Conservation (phyloP, 2,113 vertebrate genomes). For the Embiotoca jacksoni region DNA sequence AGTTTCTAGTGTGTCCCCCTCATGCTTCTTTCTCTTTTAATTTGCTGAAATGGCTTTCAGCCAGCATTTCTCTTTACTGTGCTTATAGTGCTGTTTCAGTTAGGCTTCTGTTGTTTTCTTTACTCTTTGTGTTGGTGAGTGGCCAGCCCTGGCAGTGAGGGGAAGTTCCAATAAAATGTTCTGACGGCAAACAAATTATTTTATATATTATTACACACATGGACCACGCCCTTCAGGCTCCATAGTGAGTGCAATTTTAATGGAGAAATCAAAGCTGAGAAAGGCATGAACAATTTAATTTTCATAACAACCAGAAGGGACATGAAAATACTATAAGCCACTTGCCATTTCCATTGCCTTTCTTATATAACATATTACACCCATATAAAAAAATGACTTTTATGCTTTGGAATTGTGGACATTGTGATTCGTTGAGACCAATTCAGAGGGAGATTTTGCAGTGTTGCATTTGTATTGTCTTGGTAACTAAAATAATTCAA, state of each 20-base stretch:
- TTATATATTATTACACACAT: slow-evolving; percentile 24
- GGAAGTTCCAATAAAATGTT: slow-evolving; percentile 37
- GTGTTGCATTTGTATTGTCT: too few relatives aligned
- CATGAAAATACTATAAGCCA: background rate
- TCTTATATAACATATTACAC: slow-evolving; percentile 1
- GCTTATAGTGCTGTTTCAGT: slow-evolving; percentile 12
- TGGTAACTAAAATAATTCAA: too few relatives aligned
- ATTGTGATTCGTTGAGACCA: too few relatives aligned
- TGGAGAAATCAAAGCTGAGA: slow-evolving; percentile 14
- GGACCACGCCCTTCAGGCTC: slow-evolving; percentile 11
- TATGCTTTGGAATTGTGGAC: background rate
- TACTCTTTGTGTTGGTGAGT: slow-evolving; percentile 13
- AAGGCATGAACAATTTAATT: slow-evolving; percentile 18
- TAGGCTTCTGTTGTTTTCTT: slow-evolving; percentile 27
- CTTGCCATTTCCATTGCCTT: background rate
- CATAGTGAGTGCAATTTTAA: slow-evolving; percentile 13
- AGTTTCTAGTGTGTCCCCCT: slow-evolving; percentile 17
- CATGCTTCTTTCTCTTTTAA: slow-evolving; percentile 23
- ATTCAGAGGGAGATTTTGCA: too few relatives aligned
- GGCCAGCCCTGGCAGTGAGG: background rate
- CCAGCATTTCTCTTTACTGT: slow-evolving; percentile 26
- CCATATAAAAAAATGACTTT: background rate
- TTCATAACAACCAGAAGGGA: slow-evolving; percentile 26
- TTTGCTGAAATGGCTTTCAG: slow-evolving; percentile 26
- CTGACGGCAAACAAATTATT: slow-evolving; percentile 22